Evolutionary conservation across 2,888 invertebrate genomes (phyloP).

Genomic region (Eilema griseolum): DNA sequence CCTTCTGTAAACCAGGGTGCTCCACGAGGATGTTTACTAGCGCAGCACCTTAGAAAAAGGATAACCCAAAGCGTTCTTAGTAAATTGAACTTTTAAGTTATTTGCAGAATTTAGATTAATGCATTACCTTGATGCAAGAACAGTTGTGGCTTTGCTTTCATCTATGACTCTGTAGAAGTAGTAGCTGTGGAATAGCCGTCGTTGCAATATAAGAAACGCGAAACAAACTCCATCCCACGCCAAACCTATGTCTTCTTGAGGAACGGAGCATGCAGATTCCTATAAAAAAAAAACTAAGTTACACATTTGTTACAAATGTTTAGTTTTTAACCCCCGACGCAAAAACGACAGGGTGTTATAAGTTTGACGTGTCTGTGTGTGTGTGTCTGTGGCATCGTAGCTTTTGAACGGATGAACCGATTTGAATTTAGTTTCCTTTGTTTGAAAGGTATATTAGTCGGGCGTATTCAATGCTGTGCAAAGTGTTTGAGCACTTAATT

Average conservation of each 20-base stretch:
- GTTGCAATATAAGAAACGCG: slow-evolving; percentile 96
- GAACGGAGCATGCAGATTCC: slow-evolving; percentile 88
- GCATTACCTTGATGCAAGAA: slow-evolving; percentile 95
- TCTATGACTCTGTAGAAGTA: slow-evolving; percentile 99
- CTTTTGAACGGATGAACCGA: too few species aligned
- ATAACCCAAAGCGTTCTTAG: not conserved
- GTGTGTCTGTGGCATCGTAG: too few species aligned
- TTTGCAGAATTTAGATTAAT: not conserved
- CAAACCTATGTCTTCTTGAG: slow-evolving; percentile 94
- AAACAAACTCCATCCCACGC: slow-evolving; percentile 99
- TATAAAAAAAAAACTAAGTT: slow-evolving; percentile 44
- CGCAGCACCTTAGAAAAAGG: not conserved
- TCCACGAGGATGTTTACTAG: not conserved
- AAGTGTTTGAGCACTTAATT: too few species aligned
- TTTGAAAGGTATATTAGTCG: too few species aligned
- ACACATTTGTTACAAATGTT: not conserved
- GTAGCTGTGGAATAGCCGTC: slow-evolving; percentile 96
- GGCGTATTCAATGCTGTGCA: too few species aligned
- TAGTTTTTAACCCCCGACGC: not conserved
- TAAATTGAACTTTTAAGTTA: not conserved
- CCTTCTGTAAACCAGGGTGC: not conserved
- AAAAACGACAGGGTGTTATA: too few species aligned
- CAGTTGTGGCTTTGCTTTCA: slow-evolving; percentile 97
- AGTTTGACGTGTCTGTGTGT: too few species aligned
- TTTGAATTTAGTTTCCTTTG: too few species aligned